phyloP scores from a whole-genome alignment of 2,113 vertebrate species.

The Oryctolagus cuniculus region DNA sequence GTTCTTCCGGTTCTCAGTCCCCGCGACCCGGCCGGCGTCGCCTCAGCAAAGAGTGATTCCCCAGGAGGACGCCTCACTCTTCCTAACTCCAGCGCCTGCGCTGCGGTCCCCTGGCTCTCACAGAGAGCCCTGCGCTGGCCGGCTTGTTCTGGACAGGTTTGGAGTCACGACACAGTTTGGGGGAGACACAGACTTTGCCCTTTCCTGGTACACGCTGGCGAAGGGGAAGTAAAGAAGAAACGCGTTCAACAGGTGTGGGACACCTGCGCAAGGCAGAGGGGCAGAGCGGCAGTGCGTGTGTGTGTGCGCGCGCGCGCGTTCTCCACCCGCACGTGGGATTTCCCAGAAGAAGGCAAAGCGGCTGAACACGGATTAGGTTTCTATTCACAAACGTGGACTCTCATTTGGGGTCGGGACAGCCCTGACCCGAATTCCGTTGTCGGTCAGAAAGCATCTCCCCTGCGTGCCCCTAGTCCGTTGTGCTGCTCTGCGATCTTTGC shows the following conservation, averaged over 20 bases:
- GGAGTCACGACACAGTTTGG: background rate
- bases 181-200: background rate
- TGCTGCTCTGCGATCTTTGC: background rate
- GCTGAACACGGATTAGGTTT: accelerated
- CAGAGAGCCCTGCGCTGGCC: no score
- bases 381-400: accelerated
- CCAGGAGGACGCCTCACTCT: accelerated
- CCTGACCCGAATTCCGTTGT: accelerated
- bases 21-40: background rate
- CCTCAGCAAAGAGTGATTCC: background rate
- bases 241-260: background rate
- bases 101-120: no score
- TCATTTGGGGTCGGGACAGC: background rate
- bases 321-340: background rate
- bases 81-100: background rate
- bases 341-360: background rate
- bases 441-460: background rate
- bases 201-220: background rate
- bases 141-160: background rate
- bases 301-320: background rate
- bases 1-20: background rate
- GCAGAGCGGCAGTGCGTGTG: background rate
- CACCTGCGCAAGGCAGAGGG: background rate
- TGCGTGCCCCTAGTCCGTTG: background rate
- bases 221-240: background rate